Percentiles rank a stretch among this genome's conserved stretches.
These are phyloP conservation scores for Capreolus pygargus DNA, from an alignment of 2,113 vertebrate species.

Conservation along the genomic window DNA sequence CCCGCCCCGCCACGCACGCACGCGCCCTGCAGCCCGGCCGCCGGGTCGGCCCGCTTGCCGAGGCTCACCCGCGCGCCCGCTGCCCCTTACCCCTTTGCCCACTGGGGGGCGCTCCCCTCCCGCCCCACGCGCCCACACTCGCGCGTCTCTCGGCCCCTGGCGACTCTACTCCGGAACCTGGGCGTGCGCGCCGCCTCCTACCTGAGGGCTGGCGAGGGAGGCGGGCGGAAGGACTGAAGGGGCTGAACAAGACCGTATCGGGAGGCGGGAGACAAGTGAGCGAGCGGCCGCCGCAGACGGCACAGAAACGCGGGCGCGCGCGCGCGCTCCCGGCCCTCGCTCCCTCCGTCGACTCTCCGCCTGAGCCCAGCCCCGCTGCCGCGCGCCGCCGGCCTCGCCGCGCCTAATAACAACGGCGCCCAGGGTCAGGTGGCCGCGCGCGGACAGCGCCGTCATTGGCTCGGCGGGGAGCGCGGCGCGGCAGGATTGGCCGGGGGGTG, in stretches of 20 bases:
- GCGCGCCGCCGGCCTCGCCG: conserved; percentile 71
- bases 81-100: conserved; percentile 19
- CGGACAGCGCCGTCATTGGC: conserved; percentile 78
- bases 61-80: neutral
- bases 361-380: conserved; percentile 63
- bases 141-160: neutral
- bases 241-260: neutral
- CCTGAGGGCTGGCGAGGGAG: conserved; percentile 32
- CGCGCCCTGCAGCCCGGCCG: neutral
- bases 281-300: neutral
- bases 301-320: neutral
- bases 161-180: neutral
- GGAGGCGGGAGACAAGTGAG: neutral
- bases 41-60: fast-evolving
- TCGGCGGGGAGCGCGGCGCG: conserved; percentile 60
- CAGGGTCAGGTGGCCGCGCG: conserved; percentile 74
- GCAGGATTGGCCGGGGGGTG: conserved; percentile 70
- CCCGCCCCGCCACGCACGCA: neutral
- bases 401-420: conserved; percentile 76
- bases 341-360: conserved; percentile 10
- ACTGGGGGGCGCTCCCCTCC: conserved; percentile 61
- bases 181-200: conserved; percentile 35
- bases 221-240: neutral
- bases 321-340: conserved; percentile 26
- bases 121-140: neutral